Evolutionary conservation across 2,888 invertebrate genomes (phyloP), one percentile per base, ranked within the genome.

Genomic region (Synergus gifuensis): DNA sequence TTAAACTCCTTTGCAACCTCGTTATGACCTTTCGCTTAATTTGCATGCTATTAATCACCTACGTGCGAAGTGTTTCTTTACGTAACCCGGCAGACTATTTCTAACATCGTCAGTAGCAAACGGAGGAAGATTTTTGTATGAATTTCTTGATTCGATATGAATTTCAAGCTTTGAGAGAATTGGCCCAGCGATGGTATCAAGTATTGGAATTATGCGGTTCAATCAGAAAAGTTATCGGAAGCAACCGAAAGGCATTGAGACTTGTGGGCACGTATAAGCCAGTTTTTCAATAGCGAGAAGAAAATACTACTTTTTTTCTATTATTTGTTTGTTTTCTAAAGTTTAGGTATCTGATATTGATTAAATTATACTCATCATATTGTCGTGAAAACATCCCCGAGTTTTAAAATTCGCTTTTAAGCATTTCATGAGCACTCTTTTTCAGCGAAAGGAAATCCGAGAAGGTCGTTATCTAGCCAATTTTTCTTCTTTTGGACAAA

Each of bases 31-130:
- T 58, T 11, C 42, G 67, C 73, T 62, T 28, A 54, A 86, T 87
- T 87, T 84, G 82, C 85, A 85, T 85, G 46, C 78, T 76, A 84
- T 86, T 84, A 86, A 86, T 85, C 83, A 76, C 60, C 63, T 69
- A 28, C 49, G 67, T 76, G 76, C 58, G 58, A n/a, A 40, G 60
- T 60, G 58, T 76, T 28, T 76, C 60, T 58, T 58, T 54, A 58
- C 60, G 60, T 60, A 76, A 58, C 60, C 40, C 54, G 11, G 11
- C 44, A 9, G 44, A 44, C 11, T 44, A 44, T 44, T 44, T 44
- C 44, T 44, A 11, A 11, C 44, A 44, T 44, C 44, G 44, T 44
- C 5, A 49, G 4, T 49, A 49, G 49, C 16, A 49, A 16, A 16
- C 16, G 4, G 2, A 8, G 0, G 14, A n/a, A 54, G 16, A n/a